Base-by-base conservation (phyloP, 35 echinoderm and acorn worm genomes). In the Patiria miniata region DNA sequence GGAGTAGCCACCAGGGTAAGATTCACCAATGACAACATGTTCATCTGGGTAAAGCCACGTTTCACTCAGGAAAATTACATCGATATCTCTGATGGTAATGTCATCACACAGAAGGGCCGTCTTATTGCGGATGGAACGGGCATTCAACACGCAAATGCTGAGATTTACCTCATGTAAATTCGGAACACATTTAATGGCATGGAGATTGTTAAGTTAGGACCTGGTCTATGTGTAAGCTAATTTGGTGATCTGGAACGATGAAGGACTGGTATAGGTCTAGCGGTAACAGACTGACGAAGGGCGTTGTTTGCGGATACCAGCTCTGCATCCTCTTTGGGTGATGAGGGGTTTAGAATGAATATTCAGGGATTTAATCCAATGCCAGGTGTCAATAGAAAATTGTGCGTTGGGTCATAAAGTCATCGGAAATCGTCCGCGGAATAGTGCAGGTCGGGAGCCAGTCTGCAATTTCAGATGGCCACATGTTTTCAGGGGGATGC, bases 11-110 rank as follows among this genome's bases (percentile, higher is more conserved):
- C 53, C 68, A 68, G 91, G 84, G 42, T 56, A 83, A n/a, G 78
- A 14, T 61, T 93, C 85, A 88, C 78, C 59, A 36, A 93, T 83
- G 29, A 93, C 69, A 32, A 87, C 84, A 36, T 8, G 14, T 15
- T 93, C 91, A 68, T 78, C 68, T 33, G 56, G 29, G 19, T n/a
- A 32, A 21, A 93, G 79, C 91, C 91, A 93, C 5, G 91, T 87
- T 61, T 93, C 91, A 15, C 77, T 86, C 16, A 93, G 17, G 34
- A 83, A 52, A 23, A 79, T 39, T 57, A 78, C 42, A 57, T 92
- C 90, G 54, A 83, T 39, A 40, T 87, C 42, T 33, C 55, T 37
- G 29, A 83, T 26, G 17, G 77, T 8, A 8, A 93, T 36, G 37
- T 88, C 58, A 52, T 87, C 85, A 23, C 58, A 78, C 12, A 87